phyloP scores from a whole-genome alignment of 2,113 vertebrate species.

The Anoplopoma fimbria region DNA sequence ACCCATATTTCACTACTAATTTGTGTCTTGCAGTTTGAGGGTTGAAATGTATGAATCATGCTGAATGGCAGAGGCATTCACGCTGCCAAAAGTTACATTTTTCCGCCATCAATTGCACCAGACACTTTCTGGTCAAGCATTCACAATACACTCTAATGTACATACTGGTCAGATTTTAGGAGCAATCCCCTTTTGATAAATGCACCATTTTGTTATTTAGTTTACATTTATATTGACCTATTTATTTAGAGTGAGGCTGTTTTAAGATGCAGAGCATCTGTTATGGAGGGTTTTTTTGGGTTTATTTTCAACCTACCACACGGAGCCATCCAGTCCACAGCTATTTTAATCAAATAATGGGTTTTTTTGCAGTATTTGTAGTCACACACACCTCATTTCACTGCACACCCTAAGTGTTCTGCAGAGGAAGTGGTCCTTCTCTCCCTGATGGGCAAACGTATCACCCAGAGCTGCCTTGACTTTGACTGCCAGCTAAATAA shows the following conservation, averaged over 20 bases:
- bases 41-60: constrained; percentile 20
- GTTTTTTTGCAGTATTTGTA: constrained; percentile 50
- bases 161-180: constrained; percentile 4
- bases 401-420: constrained; percentile 38
- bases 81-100: neutral
- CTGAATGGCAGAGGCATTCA: neutral
- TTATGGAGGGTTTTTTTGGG: constrained; percentile 25
- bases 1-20: constrained; percentile 1
- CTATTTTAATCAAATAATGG: constrained; percentile 47
- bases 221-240: constrained; percentile 67
- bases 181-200: neutral
- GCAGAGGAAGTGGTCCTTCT: constrained; percentile 46
- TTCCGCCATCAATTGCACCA: neutral
- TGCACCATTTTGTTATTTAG: constrained; percentile 26
- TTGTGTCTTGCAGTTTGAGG: constrained; percentile 14
- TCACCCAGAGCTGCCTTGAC: constrained; percentile 73
- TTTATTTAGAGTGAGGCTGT: constrained; percentile 67
- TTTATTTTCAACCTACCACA: constrained; percentile 65
- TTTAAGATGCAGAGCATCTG: constrained; percentile 43
- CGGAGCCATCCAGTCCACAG: constrained; percentile 76
- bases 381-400: constrained; percentile 30
- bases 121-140: neutral
- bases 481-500: constrained; percentile 55
- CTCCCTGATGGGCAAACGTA: constrained; percentile 35
- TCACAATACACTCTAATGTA: constrained; percentile 16